Base-by-base conservation (phyloP, 2,888 invertebrate genomes). In the Chrysopilus asiliformis region DNA sequence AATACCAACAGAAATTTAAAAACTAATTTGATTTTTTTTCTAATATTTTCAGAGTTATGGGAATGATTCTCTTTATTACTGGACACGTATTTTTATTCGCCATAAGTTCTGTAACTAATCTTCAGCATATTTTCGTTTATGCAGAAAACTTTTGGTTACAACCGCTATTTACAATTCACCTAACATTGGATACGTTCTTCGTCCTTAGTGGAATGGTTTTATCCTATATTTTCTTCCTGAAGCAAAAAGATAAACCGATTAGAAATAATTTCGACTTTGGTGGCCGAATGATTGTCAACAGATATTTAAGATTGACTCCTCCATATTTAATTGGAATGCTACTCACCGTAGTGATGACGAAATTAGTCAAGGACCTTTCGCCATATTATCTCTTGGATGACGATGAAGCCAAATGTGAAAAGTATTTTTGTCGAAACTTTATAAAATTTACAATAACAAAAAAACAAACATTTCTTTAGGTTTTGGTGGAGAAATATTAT, bases 61-160 rank as follows among this genome's bases (percentile, higher is more conserved):
- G 68, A 13, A 71, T 74, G 67, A 45, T 65, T 18, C 73, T 72
- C 70, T 68, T 74, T 14, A 64, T 72, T 29, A 50, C 67, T 40
- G 67, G 65, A 2, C 73, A 74, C 45, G 61, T 66, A 5, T 40
- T 63, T 9, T 64, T 56, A 43, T 69, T 61, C 45, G 55, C 57
- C 44, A 47, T 49, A 3, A 60, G 64, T 38, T 62, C 52, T 33
- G 45, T 55, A 2, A 60, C 58, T 28, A 67, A 68, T 45, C 56
- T 57, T 33, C 44, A 57, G 3, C 48, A 50, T 43, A 51, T 53
- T 2, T 60, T 51, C 45, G 47, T 59, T 38, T 39, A 61, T 42
- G 50, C 58, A 1, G 58, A 62, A 40, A 51, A 49, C 22, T 52
- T 64, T 26, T 42, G 50, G 2, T 45, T 55, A 1, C 67, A 68